Evolutionary conservation across 2,888 invertebrate species (phyloP), one percentile per base, ranked within the genome.

Genomic region (Sympetrum striolatum): DNA sequence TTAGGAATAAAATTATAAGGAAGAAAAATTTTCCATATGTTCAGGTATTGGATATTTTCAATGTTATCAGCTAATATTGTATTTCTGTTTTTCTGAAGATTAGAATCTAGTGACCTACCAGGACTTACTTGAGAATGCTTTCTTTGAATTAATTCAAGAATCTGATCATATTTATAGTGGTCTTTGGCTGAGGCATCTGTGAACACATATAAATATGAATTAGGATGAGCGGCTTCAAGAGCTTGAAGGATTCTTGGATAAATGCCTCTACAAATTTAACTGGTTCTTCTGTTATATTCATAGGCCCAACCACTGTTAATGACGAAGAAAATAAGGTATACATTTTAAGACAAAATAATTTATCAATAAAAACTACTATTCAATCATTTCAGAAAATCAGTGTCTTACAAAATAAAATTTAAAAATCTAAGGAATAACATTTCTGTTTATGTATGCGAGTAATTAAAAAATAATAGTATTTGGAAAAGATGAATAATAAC

Each of bases 101-200:
- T 15, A 79, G 39, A 86, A 10, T 31, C 25, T 37, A 79, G 10
- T 73, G 44, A 8, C 79, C 35, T 6, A 14, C 60, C 39, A 3
- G 90, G 90, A 86, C 91, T 92, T 91, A 96, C 97, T 95, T 96
- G 96, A 92, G 96, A 96, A 93, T 96, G 96, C 92, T 96, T 97
- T 92, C 96, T 95, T 93, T 97, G 97, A 90, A 97, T 95, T n/a
- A 95, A 93, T 91, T 96, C 95, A 18, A 97, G 93, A 0, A 97
- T 96, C 90, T 95, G 94, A 18, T 95, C 95, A 0, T 96, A 95
- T 10, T 96, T 93, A 90, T 94, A 93, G 92, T 95, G 96, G 93
- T 97, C 97, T 90, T 95, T 96, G 0, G 97, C 95, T 0, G 96
- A 95, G 0, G 97, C 97, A 92, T 97, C 97, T 2, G 97, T 97